Percentiles rank a stretch among this genome's conserved stretches.
phyloP scores from a whole-genome alignment of 2,888 invertebrate genomes.

The Plemyria rubiginata region DNA sequence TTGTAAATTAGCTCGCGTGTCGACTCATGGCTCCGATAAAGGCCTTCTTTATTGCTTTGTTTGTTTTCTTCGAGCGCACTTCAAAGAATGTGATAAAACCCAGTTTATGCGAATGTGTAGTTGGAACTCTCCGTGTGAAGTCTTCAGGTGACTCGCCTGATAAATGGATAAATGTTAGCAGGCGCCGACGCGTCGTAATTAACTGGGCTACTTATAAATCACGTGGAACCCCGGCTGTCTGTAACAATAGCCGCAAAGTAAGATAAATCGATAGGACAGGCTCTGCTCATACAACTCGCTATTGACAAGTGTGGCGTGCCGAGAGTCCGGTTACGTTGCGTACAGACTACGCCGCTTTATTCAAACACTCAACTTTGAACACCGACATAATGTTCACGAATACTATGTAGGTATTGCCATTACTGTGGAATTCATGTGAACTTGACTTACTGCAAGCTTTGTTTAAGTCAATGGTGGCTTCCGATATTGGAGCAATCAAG shows the following conservation, averaged over 20 bases:
- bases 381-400: slow-evolving; percentile 34
- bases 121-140: slow-evolving; percentile 56
- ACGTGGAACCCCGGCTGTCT: slow-evolving; percentile 70
- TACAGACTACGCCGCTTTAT: slow-evolving; percentile 55
- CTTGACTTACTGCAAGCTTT: slow-evolving; percentile 22
- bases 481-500: slow-evolving; percentile 56
- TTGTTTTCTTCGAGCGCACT: slow-evolving; percentile 83
- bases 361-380: slow-evolving; percentile 18
- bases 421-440: neutral
- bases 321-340: slow-evolving; percentile 44
- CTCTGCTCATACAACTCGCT: slow-evolving; percentile 73
- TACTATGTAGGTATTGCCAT: neutral
- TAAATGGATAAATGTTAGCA: slow-evolving; percentile 72
- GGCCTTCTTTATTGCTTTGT: slow-evolving; percentile 84
- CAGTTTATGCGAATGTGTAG: slow-evolving; percentile 80
- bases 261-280: slow-evolving; percentile 81
- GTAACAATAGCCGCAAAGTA: slow-evolving; percentile 80
- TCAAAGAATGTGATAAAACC: slow-evolving; percentile 83
- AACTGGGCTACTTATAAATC: slow-evolving; percentile 80
- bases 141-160: slow-evolving; percentile 47
- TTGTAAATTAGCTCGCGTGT: slow-evolving; percentile 85
- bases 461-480: slow-evolving; percentile 58
- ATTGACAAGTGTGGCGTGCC: slow-evolving; percentile 73
- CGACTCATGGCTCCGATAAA: slow-evolving; percentile 83
- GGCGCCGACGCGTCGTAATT: slow-evolving; percentile 74